Evolutionary conservation across 2,797 vertebrate genomes (phyloP), one percentile per base, ranked within the genome.

Genomic region (Thripadectes ignobilis): DNA sequence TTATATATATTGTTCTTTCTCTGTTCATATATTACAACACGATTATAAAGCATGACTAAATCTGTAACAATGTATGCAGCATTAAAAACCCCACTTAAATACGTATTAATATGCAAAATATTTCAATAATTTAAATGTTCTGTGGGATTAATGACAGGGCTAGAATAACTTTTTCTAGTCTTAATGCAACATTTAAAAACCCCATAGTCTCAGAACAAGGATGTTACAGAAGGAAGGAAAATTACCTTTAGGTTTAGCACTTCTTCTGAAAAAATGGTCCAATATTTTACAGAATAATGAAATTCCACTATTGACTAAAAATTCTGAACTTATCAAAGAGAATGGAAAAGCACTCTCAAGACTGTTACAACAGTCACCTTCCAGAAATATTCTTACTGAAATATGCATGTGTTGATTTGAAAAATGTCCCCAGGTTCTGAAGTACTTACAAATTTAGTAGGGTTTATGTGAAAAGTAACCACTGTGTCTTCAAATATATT

Each of bases 11-110:
- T 97, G 58, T 97, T 95, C 85, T 97, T 98, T 98, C 91, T 97
- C 97, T 97, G 96, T 76, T 98, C 97, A 96, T 97, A 96, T 97
- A 96, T 98, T 97, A 97, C 92, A 97, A 95, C 88, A 97, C 96
- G 95, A 96, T 97, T 98, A 98, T 97, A 97, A 98, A 98, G 93
- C 97, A 94, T 98, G 95, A 97, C 96, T 92, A 98, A 95, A 97
- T 96, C 59, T 85, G 39, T 95, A 98, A 96, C 93, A 96, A 94
- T 76, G 71, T 94, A 96, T 92, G 79, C 89, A 97, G 76, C 73
- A 96, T 90, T 72, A 30, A 85, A 95, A 91, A 94, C 48, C 3
- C 0, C 0, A 2, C 26, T 57, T 98, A 97, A 97, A 83, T 96
- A 66, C 48, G 92, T 95, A 93, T 59, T 94, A 96, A 97, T 93